Conservation (phyloP, 2,888 invertebrate species). For the Metacarcinus magister region DNA sequence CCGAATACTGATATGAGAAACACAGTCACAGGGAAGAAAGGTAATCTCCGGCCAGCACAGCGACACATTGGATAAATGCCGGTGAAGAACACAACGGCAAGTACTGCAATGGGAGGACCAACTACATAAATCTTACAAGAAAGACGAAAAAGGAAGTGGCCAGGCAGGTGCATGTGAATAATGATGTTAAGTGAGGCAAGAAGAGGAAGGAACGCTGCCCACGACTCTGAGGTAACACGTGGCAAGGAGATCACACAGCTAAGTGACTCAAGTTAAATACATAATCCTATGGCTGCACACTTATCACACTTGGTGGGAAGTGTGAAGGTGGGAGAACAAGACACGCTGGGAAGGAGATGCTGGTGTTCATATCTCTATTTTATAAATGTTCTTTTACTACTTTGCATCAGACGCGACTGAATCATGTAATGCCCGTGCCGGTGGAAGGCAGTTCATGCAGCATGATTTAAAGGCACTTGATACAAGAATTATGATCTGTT, state of each 20-base stretch:
- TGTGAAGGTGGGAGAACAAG: neutral
- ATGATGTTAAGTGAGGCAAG: slow-evolving; percentile 55
- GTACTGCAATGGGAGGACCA: slow-evolving; percentile 29
- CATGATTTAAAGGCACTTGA: neutral
- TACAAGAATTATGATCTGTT: neutral
- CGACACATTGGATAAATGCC: neutral
- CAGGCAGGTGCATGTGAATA: slow-evolving; percentile 46
- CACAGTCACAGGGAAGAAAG: slow-evolving; percentile 31
- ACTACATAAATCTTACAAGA: slow-evolving; percentile 17
- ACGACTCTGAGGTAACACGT: neutral
- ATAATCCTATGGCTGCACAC: neutral
- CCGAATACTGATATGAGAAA: slow-evolving; percentile 16
- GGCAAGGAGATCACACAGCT: neutral
- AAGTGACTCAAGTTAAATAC: slow-evolving; percentile 27
- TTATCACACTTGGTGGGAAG: neutral
- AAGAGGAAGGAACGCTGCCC: slow-evolving; percentile 1
- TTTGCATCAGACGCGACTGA: neutral
- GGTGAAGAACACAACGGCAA: neutral
- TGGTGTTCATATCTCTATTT: slow-evolving; percentile 6
- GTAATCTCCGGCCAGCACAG: slow-evolving; percentile 8
- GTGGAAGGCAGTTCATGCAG: neutral
- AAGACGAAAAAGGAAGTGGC: slow-evolving; percentile 58
- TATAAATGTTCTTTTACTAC: neutral
- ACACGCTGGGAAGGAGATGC: neutral
- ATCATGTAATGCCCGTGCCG: neutral